These are phyloP conservation scores for Elgaria multicarinata DNA, from an alignment of 2,113 vertebrate species.

Conservation along the genomic window DNA sequence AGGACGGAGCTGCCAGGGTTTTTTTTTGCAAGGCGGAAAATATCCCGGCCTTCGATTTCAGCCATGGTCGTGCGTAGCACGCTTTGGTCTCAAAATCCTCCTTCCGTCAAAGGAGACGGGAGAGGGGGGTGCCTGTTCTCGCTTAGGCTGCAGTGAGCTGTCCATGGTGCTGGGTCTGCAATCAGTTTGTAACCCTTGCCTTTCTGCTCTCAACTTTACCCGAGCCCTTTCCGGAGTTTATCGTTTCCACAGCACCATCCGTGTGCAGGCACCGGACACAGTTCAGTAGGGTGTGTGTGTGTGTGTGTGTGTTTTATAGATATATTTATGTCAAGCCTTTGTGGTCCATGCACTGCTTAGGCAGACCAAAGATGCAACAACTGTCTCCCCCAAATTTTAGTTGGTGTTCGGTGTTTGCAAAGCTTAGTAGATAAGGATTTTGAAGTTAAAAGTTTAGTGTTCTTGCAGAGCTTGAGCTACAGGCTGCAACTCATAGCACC, in stretches of 20 bases:
- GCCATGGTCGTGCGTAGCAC: background rate
- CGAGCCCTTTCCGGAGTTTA: background rate
- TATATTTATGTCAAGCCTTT: background rate
- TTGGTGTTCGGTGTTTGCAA: too few relatives aligned
- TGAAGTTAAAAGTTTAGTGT: too few relatives aligned
- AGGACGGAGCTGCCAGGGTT: background rate
- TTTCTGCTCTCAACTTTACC: background rate
- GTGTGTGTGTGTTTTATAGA: too few relatives aligned
- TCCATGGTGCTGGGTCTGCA: background rate
- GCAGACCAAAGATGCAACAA: background rate
- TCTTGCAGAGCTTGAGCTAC: too few relatives aligned
- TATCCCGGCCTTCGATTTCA: background rate
- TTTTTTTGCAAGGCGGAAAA: too few relatives aligned
- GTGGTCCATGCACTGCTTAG: background rate
- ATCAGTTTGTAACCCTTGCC: background rate
- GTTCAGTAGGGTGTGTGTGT: background rate
- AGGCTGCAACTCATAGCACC: too few relatives aligned
- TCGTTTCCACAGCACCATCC: background rate
- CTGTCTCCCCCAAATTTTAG: too few relatives aligned
- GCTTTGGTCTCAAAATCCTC: background rate
- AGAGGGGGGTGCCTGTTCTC: too few relatives aligned
- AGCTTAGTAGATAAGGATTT: too few relatives aligned
- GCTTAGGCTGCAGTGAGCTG: background rate
- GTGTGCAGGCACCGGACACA: background rate
- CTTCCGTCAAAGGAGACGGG: background rate